Evolutionary conservation across 1,140 invertebrate genomes (phyloP), one percentile per base, ranked within the genome.

Genomic region (Bombus haemorrhoidalis): DNA sequence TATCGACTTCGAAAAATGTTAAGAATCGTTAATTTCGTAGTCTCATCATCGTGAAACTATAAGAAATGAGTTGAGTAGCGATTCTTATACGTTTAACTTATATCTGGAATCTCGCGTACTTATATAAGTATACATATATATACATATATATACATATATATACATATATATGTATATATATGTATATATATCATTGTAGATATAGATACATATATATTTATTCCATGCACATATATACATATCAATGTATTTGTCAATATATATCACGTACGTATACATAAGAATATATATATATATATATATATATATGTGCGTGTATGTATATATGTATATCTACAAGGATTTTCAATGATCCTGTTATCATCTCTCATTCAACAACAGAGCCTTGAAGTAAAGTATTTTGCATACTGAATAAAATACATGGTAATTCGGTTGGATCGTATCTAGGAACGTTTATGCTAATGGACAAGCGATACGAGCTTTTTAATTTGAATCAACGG

Each of bases 341-440:
- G 15, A 77, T 41, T 71, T 32, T n/a, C 47, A 18, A 34, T 28
- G 25, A 78, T 66, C 39, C 9, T n/a, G 10, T 71, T 47, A 75
- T 62, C 34, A 41, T 34, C 22, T 57, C 18, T 43, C 10, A 47
- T 43, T 76, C 25, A 6, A n/a, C 10, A 39, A 81, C 1, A 25
- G 18, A 57, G 25, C 4, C 75, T 62, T 62, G 43, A 78, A 68
- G 15, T 71, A 84, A 80, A 72, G 9, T 62, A 71, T 39, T 62
- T 34, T 18, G 4, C 75, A 18, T 73, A 9, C 3, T 53, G 15
- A 68, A 41, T 53, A 66, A 76, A 59, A 74, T 43, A 39, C 15
- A 47, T 37, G 25, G 12, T 72, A 68, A 78, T 78, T 71, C 37
- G 47, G 47, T 9, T 69, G 13, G 18, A 15, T 77, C 34, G 34